Evolutionary conservation across 1,140 invertebrate genomes (phyloP).

Genomic region (Tetramorium simillimum): DNA sequence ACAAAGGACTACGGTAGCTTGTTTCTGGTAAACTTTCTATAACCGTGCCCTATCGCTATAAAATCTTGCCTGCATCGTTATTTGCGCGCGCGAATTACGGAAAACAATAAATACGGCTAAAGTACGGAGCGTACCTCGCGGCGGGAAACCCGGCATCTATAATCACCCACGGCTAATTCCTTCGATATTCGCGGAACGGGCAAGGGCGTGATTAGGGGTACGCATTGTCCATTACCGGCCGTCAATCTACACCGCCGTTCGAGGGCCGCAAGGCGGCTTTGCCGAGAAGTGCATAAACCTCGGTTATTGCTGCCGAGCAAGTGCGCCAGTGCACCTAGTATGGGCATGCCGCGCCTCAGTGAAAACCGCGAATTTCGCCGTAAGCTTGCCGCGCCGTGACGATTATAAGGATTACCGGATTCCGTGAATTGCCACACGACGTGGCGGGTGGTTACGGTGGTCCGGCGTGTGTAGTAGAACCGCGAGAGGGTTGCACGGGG

Average conservation of each 20-base stretch:
- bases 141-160: conserved; percentile 24
- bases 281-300: conserved; percentile 56
- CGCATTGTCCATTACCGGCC: conserved; percentile 41
- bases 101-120: conserved; percentile 54
- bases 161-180: conserved; percentile 55
- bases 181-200: conserved; percentile 56
- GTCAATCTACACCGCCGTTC: conserved; percentile 28
- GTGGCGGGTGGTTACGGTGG: not conserved
- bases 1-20: not conserved
- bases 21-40: conserved; percentile 14
- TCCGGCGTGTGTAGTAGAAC: not conserved
- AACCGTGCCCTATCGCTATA: conserved; percentile 24
- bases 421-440: conserved; percentile 35
- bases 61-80: conserved; percentile 51
- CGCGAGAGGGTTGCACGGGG: not conserved
- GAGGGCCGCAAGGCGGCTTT: not conserved
- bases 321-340: conserved; percentile 30
- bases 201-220: conserved; percentile 51
- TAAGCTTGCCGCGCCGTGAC: conserved; percentile 6
- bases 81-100: conserved; percentile 37
- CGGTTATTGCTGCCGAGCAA: conserved; percentile 30
- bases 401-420: conserved; percentile 55
- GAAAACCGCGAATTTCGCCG: conserved; percentile 55
- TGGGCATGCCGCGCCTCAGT: conserved; percentile 38
- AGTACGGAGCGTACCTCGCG: conserved; percentile 7